Evolutionary conservation across 2,888 invertebrate genomes (phyloP), one percentile per base, ranked within the genome.

Genomic region (Napeogenes inachia): DNA sequence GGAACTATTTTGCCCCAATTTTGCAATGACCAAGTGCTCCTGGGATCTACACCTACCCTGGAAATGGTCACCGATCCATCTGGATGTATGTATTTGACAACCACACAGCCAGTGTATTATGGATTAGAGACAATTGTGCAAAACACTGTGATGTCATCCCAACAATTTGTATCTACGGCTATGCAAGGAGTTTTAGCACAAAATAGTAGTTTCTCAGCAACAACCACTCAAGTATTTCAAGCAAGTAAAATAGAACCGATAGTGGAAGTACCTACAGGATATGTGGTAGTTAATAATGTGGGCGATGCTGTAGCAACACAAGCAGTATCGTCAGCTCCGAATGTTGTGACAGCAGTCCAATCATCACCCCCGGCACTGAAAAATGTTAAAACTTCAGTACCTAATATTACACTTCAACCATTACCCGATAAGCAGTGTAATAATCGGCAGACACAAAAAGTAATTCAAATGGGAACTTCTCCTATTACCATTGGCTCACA

Each of bases 131-230:
- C 96, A 0, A 96, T 96, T 60, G 96, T 96, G 3, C 96, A 96
- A 81, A 96, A 96, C 75, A 96, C 96, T 4, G 95, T 96, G 0
- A 96, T 96, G 96, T 95, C 95, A n/a, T 96, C 96, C 32, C 95
- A 95, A 77, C 96, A 96, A 76, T 95, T 96, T 77, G 93, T 96
- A 13, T 94, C 96, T 4, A 95, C 95, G 2, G 94, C 95, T 4
- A 94, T 96, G 90, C 95, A 95, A 66, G 95, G 96, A 54, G 94
- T 96, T 3, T 88, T 96, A 42, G 94, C 95, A 60, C 94, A 95
- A 73, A 95, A 95, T 74, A 95, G 96, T 74, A 96, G 96, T 77
- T 96, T 95, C 78, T 95, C 95, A 21, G 95, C 96, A 21, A 96
- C 96, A 2, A 95, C 95, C 1, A 96, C 96, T 0, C 95, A 95